phyloP scores from a whole-genome alignment of 2,113 vertebrate genomes.

The Arenaria interpres region DNA sequence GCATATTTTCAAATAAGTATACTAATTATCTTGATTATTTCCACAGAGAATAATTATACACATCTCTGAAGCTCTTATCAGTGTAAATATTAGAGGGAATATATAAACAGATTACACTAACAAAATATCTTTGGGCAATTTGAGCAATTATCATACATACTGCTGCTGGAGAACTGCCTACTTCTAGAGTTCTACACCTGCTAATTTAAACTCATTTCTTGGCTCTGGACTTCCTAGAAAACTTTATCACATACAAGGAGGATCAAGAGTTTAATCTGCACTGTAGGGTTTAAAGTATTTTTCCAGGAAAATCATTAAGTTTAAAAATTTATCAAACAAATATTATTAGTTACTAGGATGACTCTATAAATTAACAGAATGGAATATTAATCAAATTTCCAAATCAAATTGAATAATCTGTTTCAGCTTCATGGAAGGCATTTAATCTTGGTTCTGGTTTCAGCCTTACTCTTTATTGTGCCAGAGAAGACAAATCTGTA shows the following conservation, averaged over 20 bases:
- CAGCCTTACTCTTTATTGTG: neutral
- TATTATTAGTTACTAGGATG: neutral
- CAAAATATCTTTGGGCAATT: constrained; percentile 54
- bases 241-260: neutral
- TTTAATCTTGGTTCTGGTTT: neutral
- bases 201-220: constrained; percentile 16
- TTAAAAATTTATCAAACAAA: neutral
- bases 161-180: constrained; percentile 22
- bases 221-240: constrained; percentile 16
- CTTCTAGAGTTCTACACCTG: constrained; percentile 13
- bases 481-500: neutral
- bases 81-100: constrained; percentile 40
- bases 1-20: constrained; percentile 17
- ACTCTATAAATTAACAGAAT: neutral
- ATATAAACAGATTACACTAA: constrained; percentile 26
- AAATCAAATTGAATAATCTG: neutral
- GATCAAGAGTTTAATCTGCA: neutral
- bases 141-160: neutral
- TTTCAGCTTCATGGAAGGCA: neutral
- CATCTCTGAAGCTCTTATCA: constrained; percentile 18
- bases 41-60: constrained; percentile 47
- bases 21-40: constrained; percentile 42
- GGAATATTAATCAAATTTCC: neutral
- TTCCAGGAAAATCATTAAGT: neutral
- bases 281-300: neutral